Evolutionary conservation across 2,888 invertebrate species (phyloP).

Genomic region (Eupsilia transversa): DNA sequence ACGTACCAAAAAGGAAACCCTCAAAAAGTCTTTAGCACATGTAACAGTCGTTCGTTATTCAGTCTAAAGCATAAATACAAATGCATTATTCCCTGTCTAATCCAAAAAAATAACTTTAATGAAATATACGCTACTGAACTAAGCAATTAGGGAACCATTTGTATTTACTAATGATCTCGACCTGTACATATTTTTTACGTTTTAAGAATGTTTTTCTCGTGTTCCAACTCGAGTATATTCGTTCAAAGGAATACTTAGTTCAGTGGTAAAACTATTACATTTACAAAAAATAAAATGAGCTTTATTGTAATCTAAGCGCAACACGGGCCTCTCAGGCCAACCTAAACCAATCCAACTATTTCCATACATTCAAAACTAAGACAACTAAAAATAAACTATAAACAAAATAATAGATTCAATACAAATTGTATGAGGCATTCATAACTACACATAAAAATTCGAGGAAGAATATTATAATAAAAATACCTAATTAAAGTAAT

Average conservation of each 20-base stretch:
- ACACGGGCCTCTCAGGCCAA: conserved; percentile 28
- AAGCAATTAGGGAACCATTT: not conserved
- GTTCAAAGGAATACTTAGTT: conserved; percentile 29
- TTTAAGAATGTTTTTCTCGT: not conserved
- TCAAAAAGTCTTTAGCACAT: conserved; percentile 84
- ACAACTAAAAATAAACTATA: conserved; percentile 55
- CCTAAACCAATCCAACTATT: conserved; percentile 43
- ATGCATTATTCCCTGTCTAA: conserved; percentile 81
- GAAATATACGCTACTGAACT: conserved; percentile 50
- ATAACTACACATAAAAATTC: conserved; percentile 61
- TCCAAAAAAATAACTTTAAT: conserved; percentile 56
- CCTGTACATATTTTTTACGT: not conserved
- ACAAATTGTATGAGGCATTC: conserved; percentile 63
- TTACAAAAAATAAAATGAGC: conserved; percentile 48
- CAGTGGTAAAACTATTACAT: conserved; percentile 42
- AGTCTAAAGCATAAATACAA: conserved; percentile 82
- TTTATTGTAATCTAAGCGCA: conserved; percentile 45
- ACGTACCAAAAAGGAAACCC: conserved; percentile 69
- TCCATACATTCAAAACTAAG: conserved; percentile 47
- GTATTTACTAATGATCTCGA: not conserved
- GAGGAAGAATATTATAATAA: conserved; percentile 62
- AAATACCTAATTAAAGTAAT: conserved; percentile 52
- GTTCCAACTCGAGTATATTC: too few relatives aligned
- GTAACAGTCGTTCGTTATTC: conserved; percentile 80
- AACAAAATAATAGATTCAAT: conserved; percentile 63